Conservation (phyloP, 2,888 invertebrate genomes). For the Lissocephala sabroskyi region DNA sequence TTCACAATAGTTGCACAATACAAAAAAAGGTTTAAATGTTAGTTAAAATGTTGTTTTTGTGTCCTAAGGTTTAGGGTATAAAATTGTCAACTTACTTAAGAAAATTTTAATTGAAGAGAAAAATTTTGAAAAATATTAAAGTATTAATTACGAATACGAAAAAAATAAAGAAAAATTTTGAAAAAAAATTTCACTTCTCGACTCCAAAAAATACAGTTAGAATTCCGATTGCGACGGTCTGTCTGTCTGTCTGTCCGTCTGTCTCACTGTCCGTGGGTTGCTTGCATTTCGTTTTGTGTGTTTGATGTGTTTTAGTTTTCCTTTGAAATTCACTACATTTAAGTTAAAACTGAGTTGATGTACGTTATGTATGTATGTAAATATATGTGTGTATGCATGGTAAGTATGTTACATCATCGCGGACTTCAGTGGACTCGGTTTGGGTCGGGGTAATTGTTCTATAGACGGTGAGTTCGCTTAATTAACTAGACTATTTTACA, state of each 20-base stretch:
- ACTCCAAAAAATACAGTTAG: constrained; percentile 44
- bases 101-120: constrained; percentile 14
- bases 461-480: constrained; percentile 51
- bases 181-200: constrained; percentile 45
- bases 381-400: constrained; percentile 19
- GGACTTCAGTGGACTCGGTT: constrained; percentile 29
- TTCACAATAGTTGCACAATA: constrained; percentile 65
- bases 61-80: constrained; percentile 34
- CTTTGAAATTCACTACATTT: constrained; percentile 51
- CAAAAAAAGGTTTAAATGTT: constrained; percentile 35
- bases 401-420: constrained; percentile 30
- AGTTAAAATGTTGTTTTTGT: constrained; percentile 25
- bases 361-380: constrained; percentile 26
- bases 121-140: constrained; percentile 23
- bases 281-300: constrained; percentile 36
- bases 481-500: constrained; percentile 38
- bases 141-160: constrained; percentile 54
- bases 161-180: constrained; percentile 24
- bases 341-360: constrained; percentile 42
- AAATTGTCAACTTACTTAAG: constrained; percentile 22
- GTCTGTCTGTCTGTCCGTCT: constrained; percentile 12
- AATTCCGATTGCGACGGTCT: constrained; percentile 3
- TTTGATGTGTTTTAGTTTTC: too few species aligned
- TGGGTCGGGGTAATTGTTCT: constrained; percentile 46
- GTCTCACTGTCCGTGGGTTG: constrained; percentile 11